Evolutionary conservation across 2,113 vertebrate genomes (phyloP), one percentile per base, ranked within the genome.

Genomic region (Macquaria ambigua): DNA sequence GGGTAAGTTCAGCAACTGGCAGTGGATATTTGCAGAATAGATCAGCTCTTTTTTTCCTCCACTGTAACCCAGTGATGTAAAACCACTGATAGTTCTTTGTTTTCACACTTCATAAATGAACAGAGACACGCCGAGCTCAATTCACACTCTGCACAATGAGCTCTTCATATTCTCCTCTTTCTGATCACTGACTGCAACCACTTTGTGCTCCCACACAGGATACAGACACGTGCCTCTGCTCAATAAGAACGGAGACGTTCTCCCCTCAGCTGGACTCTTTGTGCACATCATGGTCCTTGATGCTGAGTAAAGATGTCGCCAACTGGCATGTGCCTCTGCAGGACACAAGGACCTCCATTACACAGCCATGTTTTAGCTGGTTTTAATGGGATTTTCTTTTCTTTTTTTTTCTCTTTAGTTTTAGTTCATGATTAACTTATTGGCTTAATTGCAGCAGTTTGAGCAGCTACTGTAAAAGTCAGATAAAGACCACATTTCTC

Each of bases 181-280:
- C 25, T 74, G 28, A 53, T 68, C 18, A 41, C 61, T 86, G 37
- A 92, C 73, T 68, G 70, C 58, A 23, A 3, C 58, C 71, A 8
- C 56, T 78, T 81, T 87, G 56, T 87, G 72, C 55, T 79, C 87
- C 21, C 81, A 31, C 71, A 55, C 94, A 99, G 98, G 98, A 74
- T 99, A 99, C 93, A 97, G 97, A 81, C 98, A 99, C 2, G 92
- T 99, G 84, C 98, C 99, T 68, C 96, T 99, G 68, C 88, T 97
- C 82, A 96, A 94, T 37, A 96, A 96, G 94, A 96, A 95, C 0
- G 98, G 98, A 73, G 95, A 99, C 87, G 91, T 93, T 0, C 89
- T 97, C 56, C 96, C 96, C 5, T 98, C 98, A 8, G 97, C 98
- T 53, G 95, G 96, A 16, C 96, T 99, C 41, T 99, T 99, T 76